phyloP scores from a whole-genome alignment of 2,888 invertebrate species.

The Heteromurus nitidus region DNA sequence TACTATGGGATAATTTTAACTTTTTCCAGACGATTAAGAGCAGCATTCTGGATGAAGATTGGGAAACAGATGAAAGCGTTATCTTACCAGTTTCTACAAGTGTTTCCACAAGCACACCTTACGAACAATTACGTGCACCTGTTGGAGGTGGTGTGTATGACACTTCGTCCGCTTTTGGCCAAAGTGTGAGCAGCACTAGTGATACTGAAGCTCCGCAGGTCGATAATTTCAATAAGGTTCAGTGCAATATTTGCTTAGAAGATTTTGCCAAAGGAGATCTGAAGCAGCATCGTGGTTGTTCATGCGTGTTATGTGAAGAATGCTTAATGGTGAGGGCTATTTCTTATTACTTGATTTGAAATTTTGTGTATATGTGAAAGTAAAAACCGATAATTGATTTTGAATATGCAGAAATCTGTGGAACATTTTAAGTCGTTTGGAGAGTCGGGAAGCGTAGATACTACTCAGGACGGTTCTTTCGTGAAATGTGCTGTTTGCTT shows the following conservation, averaged over 20 bases:
- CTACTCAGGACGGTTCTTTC: slow-evolving; percentile 72
- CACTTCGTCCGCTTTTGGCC: slow-evolving; percentile 19
- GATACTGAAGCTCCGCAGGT: slow-evolving; percentile 27
- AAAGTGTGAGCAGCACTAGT: slow-evolving; percentile 5
- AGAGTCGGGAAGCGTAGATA: not conserved
- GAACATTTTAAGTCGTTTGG: slow-evolving; percentile 42
- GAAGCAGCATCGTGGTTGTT: slow-evolving; percentile 79
- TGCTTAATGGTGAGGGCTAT: slow-evolving; percentile 77
- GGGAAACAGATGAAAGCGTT: slow-evolving; percentile 56
- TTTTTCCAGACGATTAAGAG: not conserved
- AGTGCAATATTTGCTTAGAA: slow-evolving; percentile 80
- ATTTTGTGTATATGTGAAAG: not conserved
- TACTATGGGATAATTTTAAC: not conserved
- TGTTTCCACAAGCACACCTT: slow-evolving; percentile 25
- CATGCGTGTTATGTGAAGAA: slow-evolving; percentile 79
- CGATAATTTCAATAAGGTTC: slow-evolving; percentile 48
- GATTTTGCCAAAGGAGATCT: slow-evolving; percentile 78
- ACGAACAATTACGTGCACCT: slow-evolving; percentile 22
- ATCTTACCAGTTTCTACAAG: not conserved
- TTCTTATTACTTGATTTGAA: too few species aligned
- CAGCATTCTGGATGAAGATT: slow-evolving; percentile 55
- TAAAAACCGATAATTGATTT: not conserved
- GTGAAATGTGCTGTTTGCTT: slow-evolving; percentile 77
- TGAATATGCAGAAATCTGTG: slow-evolving; percentile 71
- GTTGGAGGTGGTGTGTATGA: slow-evolving; percentile 52